Conservation (phyloP, 2,113 vertebrate species). For the Syrmaticus mikado region DNA sequence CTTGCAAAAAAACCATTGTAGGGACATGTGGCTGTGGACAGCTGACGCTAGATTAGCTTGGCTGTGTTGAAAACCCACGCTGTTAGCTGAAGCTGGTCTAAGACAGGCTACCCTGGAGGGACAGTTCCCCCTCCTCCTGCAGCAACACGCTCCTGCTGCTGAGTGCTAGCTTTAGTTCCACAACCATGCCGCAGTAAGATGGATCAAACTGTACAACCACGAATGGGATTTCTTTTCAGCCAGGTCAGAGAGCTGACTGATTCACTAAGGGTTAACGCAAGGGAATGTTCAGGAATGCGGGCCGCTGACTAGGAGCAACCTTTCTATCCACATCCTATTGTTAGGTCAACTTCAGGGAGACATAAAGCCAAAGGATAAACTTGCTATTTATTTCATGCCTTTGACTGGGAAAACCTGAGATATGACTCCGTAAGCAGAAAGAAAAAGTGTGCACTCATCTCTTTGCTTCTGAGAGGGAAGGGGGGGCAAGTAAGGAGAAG, state of each 20-base stretch:
- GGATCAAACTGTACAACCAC: background rate
- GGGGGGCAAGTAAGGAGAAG: background rate
- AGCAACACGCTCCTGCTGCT: background rate
- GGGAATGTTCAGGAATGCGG: background rate
- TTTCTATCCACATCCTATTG: background rate
- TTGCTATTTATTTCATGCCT: background rate
- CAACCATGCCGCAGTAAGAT: background rate
- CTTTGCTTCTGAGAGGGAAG: background rate
- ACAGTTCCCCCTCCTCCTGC: background rate
- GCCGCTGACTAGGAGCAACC: background rate
- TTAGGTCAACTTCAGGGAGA: background rate
- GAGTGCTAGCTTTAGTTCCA: background rate
- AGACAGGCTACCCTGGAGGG: background rate
- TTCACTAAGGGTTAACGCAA: slow-evolving; percentile 15
- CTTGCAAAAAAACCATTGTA: background rate
- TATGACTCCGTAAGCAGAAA: background rate
- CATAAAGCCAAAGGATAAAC: background rate
- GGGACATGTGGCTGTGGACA: background rate
- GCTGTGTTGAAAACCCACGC: background rate
- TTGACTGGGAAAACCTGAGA: background rate
- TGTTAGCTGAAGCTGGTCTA: background rate
- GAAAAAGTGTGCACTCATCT: accelerated
- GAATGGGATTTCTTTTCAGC: background rate
- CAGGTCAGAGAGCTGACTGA: background rate
- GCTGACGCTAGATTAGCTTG: background rate